Conservation (phyloP, 2,888 invertebrate species). For the Microplitis manilae region DNA sequence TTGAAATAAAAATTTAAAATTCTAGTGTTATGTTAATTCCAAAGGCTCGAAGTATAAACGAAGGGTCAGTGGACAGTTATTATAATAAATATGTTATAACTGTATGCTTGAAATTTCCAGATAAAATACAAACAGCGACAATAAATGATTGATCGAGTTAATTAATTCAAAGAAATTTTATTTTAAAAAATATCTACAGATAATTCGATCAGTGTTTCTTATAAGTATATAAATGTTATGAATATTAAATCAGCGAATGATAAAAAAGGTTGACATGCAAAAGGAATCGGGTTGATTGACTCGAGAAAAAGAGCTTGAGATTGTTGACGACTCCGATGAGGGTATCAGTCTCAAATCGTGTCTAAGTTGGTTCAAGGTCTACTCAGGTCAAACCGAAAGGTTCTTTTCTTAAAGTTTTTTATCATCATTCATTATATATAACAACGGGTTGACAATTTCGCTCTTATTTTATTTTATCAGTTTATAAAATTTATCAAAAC, state of each 20-base stretch:
- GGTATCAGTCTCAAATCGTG: conserved; percentile 24
- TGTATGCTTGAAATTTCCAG: too few species aligned
- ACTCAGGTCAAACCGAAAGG: conserved; percentile 50
- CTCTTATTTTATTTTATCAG: background rate
- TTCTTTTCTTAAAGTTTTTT: conserved; percentile 33
- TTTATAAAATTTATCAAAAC: background rate
- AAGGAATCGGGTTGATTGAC: conserved; percentile 11
- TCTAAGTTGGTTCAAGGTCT: conserved; percentile 61
- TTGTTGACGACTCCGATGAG: conserved; percentile 1
- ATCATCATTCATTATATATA: background rate
- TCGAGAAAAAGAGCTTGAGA: background rate
- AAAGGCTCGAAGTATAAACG: background rate
- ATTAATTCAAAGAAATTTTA: too few species aligned
- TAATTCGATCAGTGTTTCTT: too few species aligned
- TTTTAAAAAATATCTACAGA: too few species aligned
- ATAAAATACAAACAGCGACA: too few species aligned
- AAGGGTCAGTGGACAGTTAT: background rate
- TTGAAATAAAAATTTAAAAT: background rate
- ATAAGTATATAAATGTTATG: background rate
- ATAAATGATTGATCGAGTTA: background rate
- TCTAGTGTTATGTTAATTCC: background rate
- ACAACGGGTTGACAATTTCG: background rate
- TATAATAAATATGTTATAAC: background rate
- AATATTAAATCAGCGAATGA: background rate
- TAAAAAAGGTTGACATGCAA: background rate